Percentiles rank a stretch among this genome's conserved stretches.
Conservation (phyloP, 2,797 vertebrate genomes). For the Myoxocephalus aenaeus region DNA sequence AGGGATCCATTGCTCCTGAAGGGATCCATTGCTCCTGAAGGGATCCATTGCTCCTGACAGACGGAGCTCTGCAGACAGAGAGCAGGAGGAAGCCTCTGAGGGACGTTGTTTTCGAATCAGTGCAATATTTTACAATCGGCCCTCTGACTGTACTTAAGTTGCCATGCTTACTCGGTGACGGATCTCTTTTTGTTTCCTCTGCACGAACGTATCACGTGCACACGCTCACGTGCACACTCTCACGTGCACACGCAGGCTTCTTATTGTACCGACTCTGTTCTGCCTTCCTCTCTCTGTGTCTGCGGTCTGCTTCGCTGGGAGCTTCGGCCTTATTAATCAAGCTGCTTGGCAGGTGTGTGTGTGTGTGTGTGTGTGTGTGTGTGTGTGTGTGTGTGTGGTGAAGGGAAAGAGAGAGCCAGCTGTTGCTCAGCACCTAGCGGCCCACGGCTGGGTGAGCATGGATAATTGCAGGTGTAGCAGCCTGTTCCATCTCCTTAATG, state of each 20-base stretch:
- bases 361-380: constrained; percentile 21
- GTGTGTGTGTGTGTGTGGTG: constrained; percentile 30
- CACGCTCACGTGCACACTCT: not conserved
- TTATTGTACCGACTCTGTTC: not conserved
- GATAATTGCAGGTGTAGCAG: constrained; percentile 83
- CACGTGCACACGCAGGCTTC: not conserved
- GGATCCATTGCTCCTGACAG: not conserved
- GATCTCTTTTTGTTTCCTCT: constrained; percentile 1
- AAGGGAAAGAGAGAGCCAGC: constrained; percentile 63
- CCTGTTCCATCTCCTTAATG: constrained; percentile 77
- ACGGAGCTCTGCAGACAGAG: constrained; percentile 17
- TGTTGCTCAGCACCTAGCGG: constrained; percentile 69
- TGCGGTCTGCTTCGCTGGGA: constrained; percentile 42
- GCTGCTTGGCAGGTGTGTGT: constrained; percentile 65
- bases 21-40: too few species aligned
- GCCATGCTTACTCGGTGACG: constrained; percentile 25
- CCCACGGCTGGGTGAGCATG: constrained; percentile 77
- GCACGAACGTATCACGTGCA: constrained; percentile 25
- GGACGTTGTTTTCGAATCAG: constrained; percentile 16
- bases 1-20: too few species aligned
- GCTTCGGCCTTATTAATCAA: constrained; percentile 75
- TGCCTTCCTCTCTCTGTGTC: constrained; percentile 21
- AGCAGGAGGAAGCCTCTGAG: constrained; percentile 5
- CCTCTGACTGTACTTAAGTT: not conserved
- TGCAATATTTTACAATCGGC: constrained; percentile 14